phyloP scores from a whole-genome alignment of 2,797 vertebrate species.

The Oreochromis mossambicus region DNA sequence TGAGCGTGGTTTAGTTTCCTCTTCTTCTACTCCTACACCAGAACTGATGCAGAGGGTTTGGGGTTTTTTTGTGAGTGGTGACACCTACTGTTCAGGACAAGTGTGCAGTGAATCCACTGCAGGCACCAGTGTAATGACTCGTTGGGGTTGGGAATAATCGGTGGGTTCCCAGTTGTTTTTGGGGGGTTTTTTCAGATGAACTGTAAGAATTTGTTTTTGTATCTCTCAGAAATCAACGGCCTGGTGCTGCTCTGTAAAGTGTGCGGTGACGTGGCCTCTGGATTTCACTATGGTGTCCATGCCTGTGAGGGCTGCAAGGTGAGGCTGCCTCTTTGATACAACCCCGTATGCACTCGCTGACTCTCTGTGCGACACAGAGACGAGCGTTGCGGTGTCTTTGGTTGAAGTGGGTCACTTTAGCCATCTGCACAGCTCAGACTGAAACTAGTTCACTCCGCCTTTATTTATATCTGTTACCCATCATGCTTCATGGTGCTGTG shows the following conservation, averaged over 20 bases:
- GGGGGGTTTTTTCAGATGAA: background rate
- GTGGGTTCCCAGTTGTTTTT: background rate
- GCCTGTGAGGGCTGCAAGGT: conserved; percentile 92
- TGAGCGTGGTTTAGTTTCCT: background rate
- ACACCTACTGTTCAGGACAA: background rate
- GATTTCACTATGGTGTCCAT: conserved; percentile 95
- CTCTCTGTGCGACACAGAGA: background rate
- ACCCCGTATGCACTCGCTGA: background rate
- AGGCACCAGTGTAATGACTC: background rate
- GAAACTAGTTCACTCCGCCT: conserved; percentile 33
- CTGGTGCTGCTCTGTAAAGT: conserved; percentile 97
- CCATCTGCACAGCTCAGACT: conserved; percentile 12
- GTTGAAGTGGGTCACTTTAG: conserved; percentile 28
- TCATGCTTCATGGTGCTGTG: conserved; percentile 3
- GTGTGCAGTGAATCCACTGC: background rate
- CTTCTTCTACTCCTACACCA: fast-evolving
- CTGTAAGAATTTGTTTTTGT: background rate
- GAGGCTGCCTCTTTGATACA: background rate
- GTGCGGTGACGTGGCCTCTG: conserved; percentile 94
- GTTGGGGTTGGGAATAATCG: background rate
- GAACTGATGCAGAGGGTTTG: background rate
- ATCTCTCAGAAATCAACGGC: conserved; percentile 86
- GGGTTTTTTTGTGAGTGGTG: background rate
- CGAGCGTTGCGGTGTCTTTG: background rate
- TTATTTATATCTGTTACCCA: conserved; percentile 20